A percentile compares a stretch with the other conserved stretches of the same genome.
Conservation (phyloP, 2,888 invertebrate genomes). For the Schizaphis graminum region DNA sequence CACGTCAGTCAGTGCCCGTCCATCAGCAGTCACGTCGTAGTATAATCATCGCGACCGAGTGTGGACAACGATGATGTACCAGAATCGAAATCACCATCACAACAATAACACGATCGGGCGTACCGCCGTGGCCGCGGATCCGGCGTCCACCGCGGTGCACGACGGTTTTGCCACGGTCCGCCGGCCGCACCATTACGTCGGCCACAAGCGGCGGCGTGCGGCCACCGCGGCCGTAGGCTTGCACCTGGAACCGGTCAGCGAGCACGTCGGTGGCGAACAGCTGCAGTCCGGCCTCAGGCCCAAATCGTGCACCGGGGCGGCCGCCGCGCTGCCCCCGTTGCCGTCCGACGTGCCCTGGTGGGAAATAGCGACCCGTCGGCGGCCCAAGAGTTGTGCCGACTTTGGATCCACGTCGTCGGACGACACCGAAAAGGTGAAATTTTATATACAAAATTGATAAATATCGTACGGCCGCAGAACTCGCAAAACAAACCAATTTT, state of each 20-base stretch:
- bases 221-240: slow-evolving; percentile 68
- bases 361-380: slow-evolving; percentile 85
- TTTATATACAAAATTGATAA: neutral
- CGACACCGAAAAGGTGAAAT: slow-evolving; percentile 28
- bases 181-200: slow-evolving; percentile 67
- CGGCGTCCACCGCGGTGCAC: slow-evolving; percentile 73
- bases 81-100: neutral
- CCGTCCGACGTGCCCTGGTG: slow-evolving; percentile 88
- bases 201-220: slow-evolving; percentile 53
- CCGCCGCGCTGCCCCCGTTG: slow-evolving; percentile 73
- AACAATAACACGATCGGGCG: slow-evolving; percentile 14
- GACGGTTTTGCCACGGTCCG: slow-evolving; percentile 90
- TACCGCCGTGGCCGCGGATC: slow-evolving; percentile 7
- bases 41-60: neutral
- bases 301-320: slow-evolving; percentile 67
- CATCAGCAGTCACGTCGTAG: neutral
- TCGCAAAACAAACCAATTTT: neutral
- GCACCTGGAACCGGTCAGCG: slow-evolving; percentile 73
- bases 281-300: slow-evolving; percentile 66
- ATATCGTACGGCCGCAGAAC: neutral
- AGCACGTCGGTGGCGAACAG: slow-evolving; percentile 74
- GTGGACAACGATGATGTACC: slow-evolving; percentile 43
- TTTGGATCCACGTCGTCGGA: neutral
- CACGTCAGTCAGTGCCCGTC: neutral
- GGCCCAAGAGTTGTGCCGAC: slow-evolving; percentile 85